Evolutionary conservation across 2,113 vertebrate genomes (phyloP), one percentile per base, ranked within the genome.

Genomic region (Heloderma charlesbogerti): DNA sequence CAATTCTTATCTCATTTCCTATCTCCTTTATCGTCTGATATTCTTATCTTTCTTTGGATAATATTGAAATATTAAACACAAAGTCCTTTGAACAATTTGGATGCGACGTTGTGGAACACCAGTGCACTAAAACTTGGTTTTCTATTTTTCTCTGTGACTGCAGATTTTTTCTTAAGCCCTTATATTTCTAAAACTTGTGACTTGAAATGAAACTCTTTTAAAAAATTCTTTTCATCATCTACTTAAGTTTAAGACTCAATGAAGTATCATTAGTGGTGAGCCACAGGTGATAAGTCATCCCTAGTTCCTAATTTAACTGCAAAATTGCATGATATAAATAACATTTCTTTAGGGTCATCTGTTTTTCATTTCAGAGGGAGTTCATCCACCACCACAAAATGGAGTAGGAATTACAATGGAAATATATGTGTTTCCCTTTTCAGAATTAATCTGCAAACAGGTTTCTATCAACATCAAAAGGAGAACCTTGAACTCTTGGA

Each of bases 221-320:
- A 40, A 63, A 1, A 40, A 45, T 84, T 15, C 9, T 27, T 37
- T 48, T 18, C 90, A 84, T 57, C 40, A 83, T 66, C 54, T 83
- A 51, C 12, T 34, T 1, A 45, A 1, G 66, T 93, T 91, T 71
- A 63, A 83, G 91, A 88, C 25, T 22, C 1, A 48, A 2, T 87
- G 4, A 77, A 8, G 13, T 90, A 29, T 92, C 20, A 1, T 91
- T 93, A 80, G 71, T 60, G 89, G 80, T 72, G 60, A 91, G 18
- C 89, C 79, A 84, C 88, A 90, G 63, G 66, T 95, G 84, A 82
- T 93, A 94, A 92, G 51, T 92, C 85, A 94, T n/a, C 40, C 63
- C 94, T 88, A 57, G 84, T 95, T 96, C 31, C 89, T 89, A 94
- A 69, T 95, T 95, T 94, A 88, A 94, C 90, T 74, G 90, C 90